Evolutionary conservation across 2,888 invertebrate species (phyloP), one percentile per base, ranked within the genome.

Genomic region (Diplazon laetatorius): DNA sequence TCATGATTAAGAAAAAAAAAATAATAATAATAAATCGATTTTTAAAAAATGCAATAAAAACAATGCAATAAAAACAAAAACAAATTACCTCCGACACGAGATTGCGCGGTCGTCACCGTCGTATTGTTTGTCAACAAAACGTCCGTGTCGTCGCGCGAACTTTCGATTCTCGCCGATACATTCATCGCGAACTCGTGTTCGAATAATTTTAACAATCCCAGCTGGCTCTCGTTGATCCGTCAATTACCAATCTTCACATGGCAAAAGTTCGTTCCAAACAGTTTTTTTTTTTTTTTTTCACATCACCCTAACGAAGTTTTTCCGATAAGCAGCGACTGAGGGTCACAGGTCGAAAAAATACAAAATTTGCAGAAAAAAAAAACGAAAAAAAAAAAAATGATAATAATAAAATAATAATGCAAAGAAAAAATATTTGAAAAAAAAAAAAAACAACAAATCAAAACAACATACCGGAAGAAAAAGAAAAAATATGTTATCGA

Each of bases 161-260:
- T 39, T 4, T 74, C 70, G 42, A 70, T 65, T 35, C 78, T 74
- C 52, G 65, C 39, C 25, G 65, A 78, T 65, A 78, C 66, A 60
- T 78, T 70, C 78, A 78, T 78, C 44, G n/a, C n/a, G n/a, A n/a
- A n/a, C n/a, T n/a, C n/a, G n/a, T n/a, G n/a, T n/a, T 69, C 16
- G 22, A 18, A 30, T 3, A 39, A 42, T 10, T 30, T 46, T n/a
- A 10, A 42, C 22, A 9, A 8, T 39, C 14, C 25, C n/a, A 25
- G 37, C 20, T 25, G 22, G 14, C 25, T 30, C 60, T 62, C 42
- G 52, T 42, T 9, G 6, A 22, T 8, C 25, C 42, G 60, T 48
- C 18, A 30, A 42, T 50, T 39, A 16, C 52, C 30, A 71, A 62
- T 71, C 25, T 52, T 60, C 71, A 25, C 71, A 50, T 71, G 52